Base-by-base conservation (phyloP, 2,888 invertebrate genomes). In the Brachycybe producta region DNA sequence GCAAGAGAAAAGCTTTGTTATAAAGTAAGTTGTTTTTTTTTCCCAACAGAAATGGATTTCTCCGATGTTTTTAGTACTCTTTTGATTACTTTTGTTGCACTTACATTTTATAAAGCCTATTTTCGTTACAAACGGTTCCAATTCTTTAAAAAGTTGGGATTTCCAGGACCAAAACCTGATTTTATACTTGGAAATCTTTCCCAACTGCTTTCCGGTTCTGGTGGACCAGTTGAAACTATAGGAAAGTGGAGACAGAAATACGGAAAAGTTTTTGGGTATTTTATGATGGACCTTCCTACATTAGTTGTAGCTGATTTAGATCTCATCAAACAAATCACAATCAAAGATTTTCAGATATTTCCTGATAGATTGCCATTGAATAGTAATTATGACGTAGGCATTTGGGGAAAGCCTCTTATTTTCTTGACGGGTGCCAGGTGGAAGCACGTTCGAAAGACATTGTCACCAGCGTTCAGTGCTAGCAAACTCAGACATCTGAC, bases 301-400 rank as follows among this genome's bases (percentile, higher is more conserved):
- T 40, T 61, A 3, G 60, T 61, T 8, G 55, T 61, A 8, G 35
- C 53, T 8, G 58, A 61, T 28, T 38, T 55, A 39, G 60, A 63
- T 23, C 35, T 60, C 17, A 49, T 62, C 11, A 63, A 62, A 43
- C 59, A 61, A 23, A 54, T 65, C 15, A 56, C 65, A 32, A 59
- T 65, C 3, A 62, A 58, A 45, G 60, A 62, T 27, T 61, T 61
- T 13, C 54, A 60, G 15, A 56, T 57, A 24, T 66, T 63, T 47
- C 55, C 56, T 19, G 61, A 62, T 44, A 54, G 65, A 24, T 23
- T n/a, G n/a, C n/a, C n/a, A n/a, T n/a, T 23, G n/a, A 47, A 54
- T 2, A 50, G 52, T 42, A n/a, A n/a, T n/a, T n/a, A n/a, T n/a
- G n/a, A n/a, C n/a, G n/a, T n/a, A n/a, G n/a, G n/a, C n/a, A n/a